phyloP scores from a whole-genome alignment of 2,113 vertebrate species.

The Coptodon bakossiorum region DNA sequence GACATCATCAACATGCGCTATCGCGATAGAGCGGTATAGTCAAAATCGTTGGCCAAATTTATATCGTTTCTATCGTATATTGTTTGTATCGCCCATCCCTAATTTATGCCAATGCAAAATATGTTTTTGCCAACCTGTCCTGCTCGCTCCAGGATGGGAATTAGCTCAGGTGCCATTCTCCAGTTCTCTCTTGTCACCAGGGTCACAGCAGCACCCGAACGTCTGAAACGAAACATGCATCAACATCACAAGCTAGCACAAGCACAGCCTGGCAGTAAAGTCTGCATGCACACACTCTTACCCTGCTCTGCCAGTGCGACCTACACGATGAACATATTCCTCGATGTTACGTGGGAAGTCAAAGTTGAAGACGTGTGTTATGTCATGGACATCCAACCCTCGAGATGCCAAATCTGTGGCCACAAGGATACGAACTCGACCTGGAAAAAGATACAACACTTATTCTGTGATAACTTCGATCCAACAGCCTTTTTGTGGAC shows the following conservation, averaged over 20 bases:
- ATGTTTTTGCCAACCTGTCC: slow-evolving; percentile 73
- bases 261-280: not conserved
- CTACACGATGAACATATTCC: slow-evolving; percentile 93
- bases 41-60: too few relatives aligned
- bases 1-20: too few relatives aligned
- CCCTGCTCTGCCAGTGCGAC: slow-evolving; percentile 94
- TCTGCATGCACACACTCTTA: slow-evolving; percentile 13
- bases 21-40: too few relatives aligned
- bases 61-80: too few relatives aligned
- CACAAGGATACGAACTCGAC: slow-evolving; percentile 86
- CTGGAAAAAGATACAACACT: slow-evolving; percentile 50
- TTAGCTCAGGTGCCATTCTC: slow-evolving; percentile 83
- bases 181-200: slow-evolving; percentile 86
- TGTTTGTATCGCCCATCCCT: too few relatives aligned
- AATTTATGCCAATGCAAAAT: not conserved
- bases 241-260: not conserved
- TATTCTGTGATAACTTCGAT: not conserved
- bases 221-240: slow-evolving; percentile 58
- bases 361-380: slow-evolving; percentile 92
- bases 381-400: slow-evolving; percentile 88
- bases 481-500: not conserved
- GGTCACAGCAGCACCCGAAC: slow-evolving; percentile 80
- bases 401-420: slow-evolving; percentile 94
- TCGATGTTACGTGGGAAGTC: slow-evolving; percentile 97
- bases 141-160: slow-evolving; percentile 85